Conservation (phyloP, 2,113 vertebrate species). For the Picathartes gymnocephalus region DNA sequence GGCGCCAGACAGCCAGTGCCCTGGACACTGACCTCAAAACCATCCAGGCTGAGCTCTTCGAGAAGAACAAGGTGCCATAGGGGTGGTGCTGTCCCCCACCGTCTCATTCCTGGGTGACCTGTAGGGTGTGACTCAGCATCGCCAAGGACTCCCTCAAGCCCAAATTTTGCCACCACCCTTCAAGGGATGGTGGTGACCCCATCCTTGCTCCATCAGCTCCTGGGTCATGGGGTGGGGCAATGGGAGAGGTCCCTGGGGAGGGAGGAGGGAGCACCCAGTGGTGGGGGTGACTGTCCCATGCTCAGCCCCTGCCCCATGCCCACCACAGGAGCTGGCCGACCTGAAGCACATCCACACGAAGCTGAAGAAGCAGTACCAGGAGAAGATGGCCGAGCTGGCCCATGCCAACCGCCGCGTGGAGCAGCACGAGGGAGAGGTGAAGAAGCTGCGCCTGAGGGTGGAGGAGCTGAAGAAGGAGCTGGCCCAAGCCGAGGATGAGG, state of each 20-base stretch:
- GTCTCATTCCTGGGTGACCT: not conserved
- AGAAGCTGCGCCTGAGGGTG: slow-evolving; percentile 90
- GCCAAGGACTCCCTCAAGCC: not conserved
- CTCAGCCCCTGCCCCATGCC: not conserved
- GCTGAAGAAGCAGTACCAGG: slow-evolving; percentile 95
- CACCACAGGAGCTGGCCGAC: slow-evolving; percentile 86
- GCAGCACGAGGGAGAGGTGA: slow-evolving; percentile 90
- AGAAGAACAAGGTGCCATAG: slow-evolving; percentile 89
- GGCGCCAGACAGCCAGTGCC: slow-evolving; percentile 85
- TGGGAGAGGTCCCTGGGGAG: not conserved
- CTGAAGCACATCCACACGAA: slow-evolving; percentile 91
- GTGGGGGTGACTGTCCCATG: not conserved
- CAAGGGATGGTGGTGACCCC: not conserved
- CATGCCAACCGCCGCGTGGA: slow-evolving; percentile 90
- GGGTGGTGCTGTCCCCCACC: not conserved
- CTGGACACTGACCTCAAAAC: slow-evolving; percentile 92
- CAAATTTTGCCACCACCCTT: not conserved
- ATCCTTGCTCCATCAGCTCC: not conserved
- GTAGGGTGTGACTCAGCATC: not conserved
- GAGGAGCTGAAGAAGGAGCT: slow-evolving; percentile 97
- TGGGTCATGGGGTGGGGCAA: not conserved
- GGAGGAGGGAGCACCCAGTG: accelerated
- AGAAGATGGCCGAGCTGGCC: slow-evolving; percentile 87
- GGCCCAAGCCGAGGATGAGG: slow-evolving; percentile 95
- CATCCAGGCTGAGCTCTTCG: slow-evolving; percentile 90